phyloP scores from a whole-genome alignment of 2,113 vertebrate genomes.

The Microtus oregoni region DNA sequence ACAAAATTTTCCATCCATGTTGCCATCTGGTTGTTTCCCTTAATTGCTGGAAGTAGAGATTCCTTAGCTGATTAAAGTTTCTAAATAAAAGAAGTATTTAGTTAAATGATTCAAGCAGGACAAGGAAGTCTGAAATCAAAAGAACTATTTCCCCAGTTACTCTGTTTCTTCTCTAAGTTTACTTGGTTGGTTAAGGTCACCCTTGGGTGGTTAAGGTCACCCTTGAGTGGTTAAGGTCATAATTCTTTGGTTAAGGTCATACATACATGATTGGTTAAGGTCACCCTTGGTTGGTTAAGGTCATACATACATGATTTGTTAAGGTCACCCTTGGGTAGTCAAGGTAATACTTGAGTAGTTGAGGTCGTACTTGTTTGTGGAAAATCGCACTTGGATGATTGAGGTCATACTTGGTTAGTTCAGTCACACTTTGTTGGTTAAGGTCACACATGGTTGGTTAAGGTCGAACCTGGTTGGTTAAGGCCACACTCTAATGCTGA shows the following conservation, averaged over 20 bases:
- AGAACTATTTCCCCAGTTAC: neutral
- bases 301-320: too few relatives aligned
- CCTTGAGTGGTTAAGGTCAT: neutral
- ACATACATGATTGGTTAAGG: neutral
- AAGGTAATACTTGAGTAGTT: neutral
- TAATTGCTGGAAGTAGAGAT: neutral
- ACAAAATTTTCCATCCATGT: neutral
- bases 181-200: neutral
- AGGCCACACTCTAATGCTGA: neutral
- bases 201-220: neutral
- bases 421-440: neutral
- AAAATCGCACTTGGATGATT: neutral
- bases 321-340: too few relatives aligned
- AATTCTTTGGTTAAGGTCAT: neutral
- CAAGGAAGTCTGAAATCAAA: neutral
- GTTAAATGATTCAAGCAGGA: constrained; percentile 4
- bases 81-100: neutral
- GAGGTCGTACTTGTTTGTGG: neutral
- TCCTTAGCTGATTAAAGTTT: constrained; percentile 8
- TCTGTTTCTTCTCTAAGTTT: neutral
- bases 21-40: neutral
- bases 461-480: neutral
- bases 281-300: neutral
- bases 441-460: neutral
- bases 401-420: neutral